Evolutionary conservation across 2,888 invertebrate species (phyloP).

Genomic region (Agrotis ipsilon): DNA sequence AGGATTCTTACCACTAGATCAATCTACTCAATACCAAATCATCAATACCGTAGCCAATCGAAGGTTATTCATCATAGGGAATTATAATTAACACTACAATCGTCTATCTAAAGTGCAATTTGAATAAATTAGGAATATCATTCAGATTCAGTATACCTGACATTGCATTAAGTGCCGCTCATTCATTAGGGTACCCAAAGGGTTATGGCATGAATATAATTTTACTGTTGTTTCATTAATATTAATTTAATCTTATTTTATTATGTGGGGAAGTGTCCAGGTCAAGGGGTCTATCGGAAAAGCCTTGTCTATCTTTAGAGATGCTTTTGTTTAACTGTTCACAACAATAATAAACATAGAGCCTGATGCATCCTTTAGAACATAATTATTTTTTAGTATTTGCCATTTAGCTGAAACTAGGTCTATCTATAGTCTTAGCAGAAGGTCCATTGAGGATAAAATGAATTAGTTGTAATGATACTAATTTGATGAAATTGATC

Average conservation of each 20-base stretch:
- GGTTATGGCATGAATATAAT: slow-evolving; percentile 50
- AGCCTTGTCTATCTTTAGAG: background rate
- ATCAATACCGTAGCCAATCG: slow-evolving; percentile 56
- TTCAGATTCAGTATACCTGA: slow-evolving; percentile 49
- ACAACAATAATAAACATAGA: no score
- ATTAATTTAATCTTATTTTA: slow-evolving; percentile 44
- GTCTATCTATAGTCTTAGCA: background rate
- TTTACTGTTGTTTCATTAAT: slow-evolving; percentile 53
- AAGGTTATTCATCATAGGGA: slow-evolving; percentile 56
- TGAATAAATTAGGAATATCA: slow-evolving; percentile 54
- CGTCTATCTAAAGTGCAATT: slow-evolving; percentile 34
- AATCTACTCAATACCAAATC: slow-evolving; percentile 35
- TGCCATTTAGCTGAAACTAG: background rate
- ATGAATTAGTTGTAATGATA: no score
- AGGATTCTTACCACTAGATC: slow-evolving; percentile 50
- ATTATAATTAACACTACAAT: slow-evolving; percentile 39
- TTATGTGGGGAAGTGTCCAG: slow-evolving; percentile 19
- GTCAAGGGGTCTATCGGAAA: slow-evolving; percentile 8
- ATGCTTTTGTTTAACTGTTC: background rate
- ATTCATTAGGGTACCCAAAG: slow-evolving; percentile 53
- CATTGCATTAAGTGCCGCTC: slow-evolving; percentile 46
- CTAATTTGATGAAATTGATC: background rate
- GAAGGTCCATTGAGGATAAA: background rate
- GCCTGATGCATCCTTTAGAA: background rate
- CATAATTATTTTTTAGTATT: background rate